A percentile compares a stretch with the other conserved stretches of the same genome.
These are phyloP conservation scores for Lissocephala sabroskyi DNA, from an alignment of 2,888 invertebrate genomes.

Conservation along the genomic window DNA sequence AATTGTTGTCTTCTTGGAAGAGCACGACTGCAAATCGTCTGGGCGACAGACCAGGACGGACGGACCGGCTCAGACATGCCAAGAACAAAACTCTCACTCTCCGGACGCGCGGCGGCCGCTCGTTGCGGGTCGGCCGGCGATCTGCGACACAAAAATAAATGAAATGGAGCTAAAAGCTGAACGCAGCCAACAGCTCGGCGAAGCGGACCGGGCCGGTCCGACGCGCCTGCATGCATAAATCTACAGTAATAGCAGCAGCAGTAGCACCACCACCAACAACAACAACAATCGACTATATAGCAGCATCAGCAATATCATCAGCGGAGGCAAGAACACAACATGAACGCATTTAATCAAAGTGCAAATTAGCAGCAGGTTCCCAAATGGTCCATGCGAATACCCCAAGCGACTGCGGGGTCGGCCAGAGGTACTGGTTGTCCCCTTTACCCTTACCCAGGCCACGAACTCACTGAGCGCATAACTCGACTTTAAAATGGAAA, in stretches of 20 bases:
- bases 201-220: neutral
- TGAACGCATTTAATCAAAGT: constrained; percentile 63
- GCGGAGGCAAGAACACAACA: constrained; percentile 18
- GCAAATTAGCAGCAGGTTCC: constrained; percentile 62
- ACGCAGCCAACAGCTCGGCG: constrained; percentile 3
- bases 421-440: too few species aligned
- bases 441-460: too few species aligned
- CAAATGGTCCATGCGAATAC: constrained; percentile 47
- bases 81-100: too few species aligned
- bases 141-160: constrained; percentile 31
- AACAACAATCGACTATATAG: constrained; percentile 14
- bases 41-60: constrained; percentile 14
- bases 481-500: too few species aligned
- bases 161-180: constrained; percentile 53
- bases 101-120: too few species aligned
- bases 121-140: too few species aligned
- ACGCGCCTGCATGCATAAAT: constrained; percentile 53
- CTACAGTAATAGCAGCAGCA: constrained; percentile 50
- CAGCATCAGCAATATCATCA: constrained; percentile 15
- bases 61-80: too few species aligned
- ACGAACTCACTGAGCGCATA: too few species aligned
- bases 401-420: neutral
- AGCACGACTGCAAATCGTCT: constrained; percentile 39
- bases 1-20: constrained; percentile 61
- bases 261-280: constrained; percentile 6